Evolutionary conservation across 2,888 invertebrate genomes (phyloP).

Genomic region (Heliconius cydno): DNA sequence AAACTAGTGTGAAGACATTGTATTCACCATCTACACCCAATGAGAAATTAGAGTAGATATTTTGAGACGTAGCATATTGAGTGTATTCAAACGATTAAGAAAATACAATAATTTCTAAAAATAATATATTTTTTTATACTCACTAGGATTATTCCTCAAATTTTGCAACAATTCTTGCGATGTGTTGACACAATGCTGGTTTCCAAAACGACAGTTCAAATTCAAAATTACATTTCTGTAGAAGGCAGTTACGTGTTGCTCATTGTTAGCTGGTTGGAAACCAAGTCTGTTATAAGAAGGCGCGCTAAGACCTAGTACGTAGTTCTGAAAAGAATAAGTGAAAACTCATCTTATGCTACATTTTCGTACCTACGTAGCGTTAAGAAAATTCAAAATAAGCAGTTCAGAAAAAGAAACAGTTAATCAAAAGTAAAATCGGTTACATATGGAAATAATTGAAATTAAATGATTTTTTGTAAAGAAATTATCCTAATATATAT

Average conservation of each 20-base stretch:
- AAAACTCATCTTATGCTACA: not conserved
- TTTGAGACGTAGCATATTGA: too few species aligned
- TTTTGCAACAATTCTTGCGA: constrained; percentile 62
- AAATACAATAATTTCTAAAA: too few species aligned
- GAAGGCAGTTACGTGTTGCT: constrained; percentile 72
- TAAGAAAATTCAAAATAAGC: too few species aligned
- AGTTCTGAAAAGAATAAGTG: constrained; percentile 55
- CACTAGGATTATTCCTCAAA: constrained; percentile 71
- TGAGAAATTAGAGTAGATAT: too few species aligned
- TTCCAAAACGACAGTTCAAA: constrained; percentile 71
- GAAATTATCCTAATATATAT: too few species aligned
- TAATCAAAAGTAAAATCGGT: not conserved
- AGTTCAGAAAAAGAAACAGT: not conserved
- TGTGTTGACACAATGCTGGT: constrained; percentile 61
- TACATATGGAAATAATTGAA: too few species aligned
- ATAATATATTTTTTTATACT: constrained; percentile 50
- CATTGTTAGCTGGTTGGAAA: constrained; percentile 56
- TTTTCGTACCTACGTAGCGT: not conserved
- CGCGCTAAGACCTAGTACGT: constrained; percentile 64
- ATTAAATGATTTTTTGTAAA: too few species aligned
- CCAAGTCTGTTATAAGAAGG: constrained; percentile 68
- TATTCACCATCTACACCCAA: too few species aligned
- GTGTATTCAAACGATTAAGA: too few species aligned
- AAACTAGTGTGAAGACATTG: too few species aligned
- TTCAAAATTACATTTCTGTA: constrained; percentile 71